These are phyloP conservation scores for Rhinatrema bivittatum DNA, from an alignment of 2,797 vertebrate species.

Conservation along the genomic window DNA sequence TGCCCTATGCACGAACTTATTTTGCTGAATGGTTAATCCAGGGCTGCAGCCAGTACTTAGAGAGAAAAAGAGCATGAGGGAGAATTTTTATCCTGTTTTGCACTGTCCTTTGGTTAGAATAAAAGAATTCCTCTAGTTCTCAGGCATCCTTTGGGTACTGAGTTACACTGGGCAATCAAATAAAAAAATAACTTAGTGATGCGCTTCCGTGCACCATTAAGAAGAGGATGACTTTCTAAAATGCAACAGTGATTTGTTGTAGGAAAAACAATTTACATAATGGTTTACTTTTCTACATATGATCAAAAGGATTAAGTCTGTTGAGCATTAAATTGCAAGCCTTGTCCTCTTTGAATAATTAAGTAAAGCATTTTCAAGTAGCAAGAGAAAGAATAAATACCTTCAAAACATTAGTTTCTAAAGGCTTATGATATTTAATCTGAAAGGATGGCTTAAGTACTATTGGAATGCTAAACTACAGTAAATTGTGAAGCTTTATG, in stretches of 20 bases:
- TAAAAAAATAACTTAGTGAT: too few relatives aligned
- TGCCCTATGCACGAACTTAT: too few relatives aligned
- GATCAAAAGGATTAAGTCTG: constrained; percentile 15
- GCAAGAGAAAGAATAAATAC: constrained; percentile 18
- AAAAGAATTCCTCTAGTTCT: too few relatives aligned
- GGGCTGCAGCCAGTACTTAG: too few relatives aligned
- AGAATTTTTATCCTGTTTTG: too few relatives aligned
- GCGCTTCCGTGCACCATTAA: too few relatives aligned
- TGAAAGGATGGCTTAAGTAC: constrained; percentile 15
- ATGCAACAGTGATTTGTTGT: background rate
- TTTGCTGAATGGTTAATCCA: too few relatives aligned
- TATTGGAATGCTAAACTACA: constrained; percentile 2
- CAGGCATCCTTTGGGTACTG: too few relatives aligned
- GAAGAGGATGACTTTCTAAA: background rate
- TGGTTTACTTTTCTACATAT: constrained; percentile 5
- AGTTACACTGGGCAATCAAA: too few relatives aligned
- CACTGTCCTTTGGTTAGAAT: too few relatives aligned
- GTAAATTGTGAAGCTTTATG: background rate
- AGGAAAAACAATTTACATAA: constrained; percentile 9
- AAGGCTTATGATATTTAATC: constrained; percentile 14
- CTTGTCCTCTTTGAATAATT: constrained; percentile 11
- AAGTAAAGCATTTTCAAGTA: constrained; percentile 13
- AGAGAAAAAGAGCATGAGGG: too few relatives aligned
- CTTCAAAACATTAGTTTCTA: constrained; percentile 17
- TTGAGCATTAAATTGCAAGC: constrained; percentile 8